Conservation (phyloP, 2,797 vertebrate species). For the Odontamblyopus rebecca region DNA sequence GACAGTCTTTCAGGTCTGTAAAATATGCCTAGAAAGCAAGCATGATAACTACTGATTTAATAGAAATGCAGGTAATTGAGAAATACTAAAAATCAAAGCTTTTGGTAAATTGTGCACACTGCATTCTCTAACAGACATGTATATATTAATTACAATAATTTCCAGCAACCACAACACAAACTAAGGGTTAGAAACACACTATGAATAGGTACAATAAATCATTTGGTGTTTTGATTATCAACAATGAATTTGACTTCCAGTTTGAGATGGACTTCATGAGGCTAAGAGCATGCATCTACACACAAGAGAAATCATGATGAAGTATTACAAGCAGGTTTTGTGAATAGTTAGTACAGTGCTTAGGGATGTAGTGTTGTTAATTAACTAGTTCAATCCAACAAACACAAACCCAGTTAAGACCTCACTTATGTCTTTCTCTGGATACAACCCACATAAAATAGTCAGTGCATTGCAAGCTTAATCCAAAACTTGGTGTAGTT, state of each 20-base stretch:
- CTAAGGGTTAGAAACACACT: conserved; percentile 61
- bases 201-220: conserved; percentile 54
- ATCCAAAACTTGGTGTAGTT: conserved; percentile 58
- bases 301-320: conserved; percentile 35
- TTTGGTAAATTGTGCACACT: conserved; percentile 62
- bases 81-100: conserved; percentile 56
- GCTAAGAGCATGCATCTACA: conserved; percentile 19
- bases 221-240: conserved; percentile 66
- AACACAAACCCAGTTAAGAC: conserved; percentile 42
- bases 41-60: conserved; percentile 52
- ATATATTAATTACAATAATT: conserved; percentile 74
- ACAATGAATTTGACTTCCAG: conserved; percentile 55
- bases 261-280: conserved; percentile 38
- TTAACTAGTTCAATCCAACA: conserved; percentile 18
- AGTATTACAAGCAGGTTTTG: conserved; percentile 27
- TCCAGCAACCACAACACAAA: conserved; percentile 57
- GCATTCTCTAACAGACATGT: conserved; percentile 58
- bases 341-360: conserved; percentile 59
- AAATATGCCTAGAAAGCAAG: conserved; percentile 70
- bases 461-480: conserved; percentile 84
- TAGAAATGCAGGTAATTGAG: conserved; percentile 63
- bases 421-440: conserved; percentile 75
- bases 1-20: conserved; percentile 60
- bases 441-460: conserved; percentile 55
- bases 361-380: conserved; percentile 71